phyloP scores from a whole-genome alignment of 1,140 invertebrate genomes.

The Hormaphis cornu region DNA sequence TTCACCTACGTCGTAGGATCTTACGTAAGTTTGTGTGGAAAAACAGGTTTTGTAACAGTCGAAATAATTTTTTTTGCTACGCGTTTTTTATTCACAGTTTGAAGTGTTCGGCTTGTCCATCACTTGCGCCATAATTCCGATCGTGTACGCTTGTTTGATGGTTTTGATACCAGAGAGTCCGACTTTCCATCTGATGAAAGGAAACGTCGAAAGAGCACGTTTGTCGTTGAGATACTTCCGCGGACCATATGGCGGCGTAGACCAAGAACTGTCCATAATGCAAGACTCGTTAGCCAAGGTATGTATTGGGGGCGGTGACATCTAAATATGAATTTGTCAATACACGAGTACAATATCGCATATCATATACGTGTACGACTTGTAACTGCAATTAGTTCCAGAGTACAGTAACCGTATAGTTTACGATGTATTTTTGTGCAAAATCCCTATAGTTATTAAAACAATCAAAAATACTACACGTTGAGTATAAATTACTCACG shows the following conservation, averaged over 20 bases:
- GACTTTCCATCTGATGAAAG: slow-evolving; percentile 53
- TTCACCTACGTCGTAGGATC: slow-evolving; percentile 50
- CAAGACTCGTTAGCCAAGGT: slow-evolving; percentile 49
- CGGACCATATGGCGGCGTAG: slow-evolving; percentile 55
- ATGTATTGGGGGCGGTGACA: too few species aligned
- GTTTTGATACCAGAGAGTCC: slow-evolving; percentile 79
- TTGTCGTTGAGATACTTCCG: slow-evolving; percentile 55
- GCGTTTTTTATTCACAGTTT: slow-evolving; percentile 40
- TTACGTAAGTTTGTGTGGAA: slow-evolving; percentile 36
- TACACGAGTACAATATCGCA: too few species aligned
- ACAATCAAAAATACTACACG: too few species aligned
- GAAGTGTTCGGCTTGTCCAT: slow-evolving; percentile 58
- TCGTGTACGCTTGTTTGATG: slow-evolving; percentile 56
- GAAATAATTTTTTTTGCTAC: too few species aligned
- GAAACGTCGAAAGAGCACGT: slow-evolving; percentile 47
- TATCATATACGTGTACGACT: too few species aligned
- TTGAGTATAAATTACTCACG: too few species aligned
- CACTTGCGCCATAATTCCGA: slow-evolving; percentile 55
- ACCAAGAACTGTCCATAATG: slow-evolving; percentile 52
- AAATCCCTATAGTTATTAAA: too few species aligned
- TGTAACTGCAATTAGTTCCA: too few species aligned
- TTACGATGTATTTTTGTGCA: too few species aligned
- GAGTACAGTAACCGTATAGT: too few species aligned
- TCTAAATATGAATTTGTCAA: too few species aligned
- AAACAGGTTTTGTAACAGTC: too few species aligned